Evolutionary conservation across 2,113 vertebrate genomes (phyloP).

Genomic region (Sprattus sprattus): DNA sequence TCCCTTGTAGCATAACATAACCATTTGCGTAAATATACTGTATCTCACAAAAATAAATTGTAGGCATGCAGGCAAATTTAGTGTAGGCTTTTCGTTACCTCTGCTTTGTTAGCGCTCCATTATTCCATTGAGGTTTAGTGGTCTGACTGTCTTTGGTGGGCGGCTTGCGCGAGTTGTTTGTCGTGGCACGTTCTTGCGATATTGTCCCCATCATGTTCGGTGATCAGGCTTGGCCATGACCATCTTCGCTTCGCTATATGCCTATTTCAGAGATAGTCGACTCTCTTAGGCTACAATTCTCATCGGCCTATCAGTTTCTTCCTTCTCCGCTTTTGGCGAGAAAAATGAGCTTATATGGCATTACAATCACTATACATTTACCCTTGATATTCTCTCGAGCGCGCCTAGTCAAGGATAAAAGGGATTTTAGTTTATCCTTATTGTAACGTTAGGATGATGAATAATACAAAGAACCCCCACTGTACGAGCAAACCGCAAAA

Average conservation of each 20-base stretch:
- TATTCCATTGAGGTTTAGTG: not conserved
- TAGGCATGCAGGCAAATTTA: not conserved
- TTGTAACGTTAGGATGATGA: not conserved
- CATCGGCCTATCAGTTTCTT: not conserved
- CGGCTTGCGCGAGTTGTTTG: slow-evolving; percentile 31
- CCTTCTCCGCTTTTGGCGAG: not conserved
- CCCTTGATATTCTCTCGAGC: not conserved
- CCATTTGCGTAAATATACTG: too few relatives aligned
- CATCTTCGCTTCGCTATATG: not conserved
- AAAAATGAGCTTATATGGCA: not conserved
- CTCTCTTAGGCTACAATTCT: not conserved
- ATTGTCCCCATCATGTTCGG: slow-evolving; percentile 56
- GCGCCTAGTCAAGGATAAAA: not conserved
- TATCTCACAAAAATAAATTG: not conserved
- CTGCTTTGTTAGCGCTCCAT: slow-evolving; percentile 4
- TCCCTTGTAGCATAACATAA: not conserved
- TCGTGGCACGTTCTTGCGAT: slow-evolving; percentile 46
- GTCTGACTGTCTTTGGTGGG: slow-evolving; percentile 39
- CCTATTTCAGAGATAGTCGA: not conserved
- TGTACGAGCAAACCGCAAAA: not conserved
- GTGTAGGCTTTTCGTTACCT: not conserved
- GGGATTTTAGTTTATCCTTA: not conserved
- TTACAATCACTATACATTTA: not conserved
- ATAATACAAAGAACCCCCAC: not conserved
- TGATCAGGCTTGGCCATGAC: not conserved